Base-by-base conservation (phyloP, 2,113 vertebrate species). In the Donacobius atricapilla region DNA sequence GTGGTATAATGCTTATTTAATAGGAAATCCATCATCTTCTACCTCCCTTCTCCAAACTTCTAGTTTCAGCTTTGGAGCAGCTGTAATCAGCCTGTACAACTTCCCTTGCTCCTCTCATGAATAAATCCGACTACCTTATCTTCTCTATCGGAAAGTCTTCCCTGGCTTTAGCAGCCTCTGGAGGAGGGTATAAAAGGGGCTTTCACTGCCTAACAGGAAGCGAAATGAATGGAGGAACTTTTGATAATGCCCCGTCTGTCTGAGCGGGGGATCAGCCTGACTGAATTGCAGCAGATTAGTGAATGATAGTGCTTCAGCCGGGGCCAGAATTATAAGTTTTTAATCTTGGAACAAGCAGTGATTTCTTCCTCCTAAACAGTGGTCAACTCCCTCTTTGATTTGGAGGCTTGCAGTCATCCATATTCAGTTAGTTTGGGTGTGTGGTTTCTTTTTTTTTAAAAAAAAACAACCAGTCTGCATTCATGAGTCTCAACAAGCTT, bases 191-290 rank as follows among this genome's bases (percentile, higher is more conserved):
- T 92, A 53, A 97, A 97, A 94, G 94, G 79, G 90, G 82, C 94
- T 96, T 97, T 94, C 93, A 97, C 89, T 97, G 90, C 25, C 88
- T 28, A 47, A 94, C 95, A 97, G 94, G 93, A 97, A 96, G 88
- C 57, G 2, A 92, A 95, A 93, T 97, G 95, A 97, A 95, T 97
- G 92, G 87, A 91, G 88, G 72, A 94, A 91, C 95, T 95, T 94
- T 93, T 96, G 96, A 94, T 97, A 93, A 96, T 97, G 95, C 75
- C 45, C 40, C 31, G 82, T 96, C 95, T 97, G 95, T 97, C 92
- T 96, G 93, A 94, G 91, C 10, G 1, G 64, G 71, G 86, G 82
- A 77, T 95, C 92, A 89, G 78, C 92, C 73, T 3, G 15, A 58
- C 89, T 77, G 83, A 95, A 93, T 83, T 90, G 68, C 77, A 79